These are phyloP conservation scores for Lerema accius DNA, from an alignment of 1,140 invertebrate species.

Conservation along the genomic window DNA sequence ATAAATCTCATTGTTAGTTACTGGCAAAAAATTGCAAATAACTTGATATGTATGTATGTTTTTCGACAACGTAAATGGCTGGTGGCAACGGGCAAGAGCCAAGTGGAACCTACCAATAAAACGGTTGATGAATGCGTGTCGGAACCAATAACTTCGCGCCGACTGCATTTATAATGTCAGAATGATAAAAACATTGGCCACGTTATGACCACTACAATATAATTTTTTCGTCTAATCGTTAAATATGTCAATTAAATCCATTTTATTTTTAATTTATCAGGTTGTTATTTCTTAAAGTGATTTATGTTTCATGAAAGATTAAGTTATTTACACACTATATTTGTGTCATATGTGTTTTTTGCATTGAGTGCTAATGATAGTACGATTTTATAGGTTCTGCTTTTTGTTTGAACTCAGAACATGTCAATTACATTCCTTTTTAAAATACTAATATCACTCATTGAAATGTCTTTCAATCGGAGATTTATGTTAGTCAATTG, in stretches of 20 bases:
- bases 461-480: no score
- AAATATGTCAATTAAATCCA: conserved; percentile 25
- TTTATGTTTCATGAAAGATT: conserved; percentile 19
- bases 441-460: background rate
- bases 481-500: no score
- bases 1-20: no score
- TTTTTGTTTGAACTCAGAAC: background rate
- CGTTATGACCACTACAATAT: conserved; percentile 7
- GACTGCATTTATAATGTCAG: conserved; percentile 28
- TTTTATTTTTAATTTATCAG: conserved; percentile 2
- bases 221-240: conserved; percentile 18
- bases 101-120: conserved; percentile 14
- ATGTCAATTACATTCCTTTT: conserved; percentile 1
- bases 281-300: conserved; percentile 14
- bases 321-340: conserved; percentile 26
- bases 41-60: no score
- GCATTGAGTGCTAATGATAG: background rate
- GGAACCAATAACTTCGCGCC: conserved; percentile 31
- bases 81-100: background rate
- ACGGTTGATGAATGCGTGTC: conserved; percentile 30
- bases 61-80: no score
- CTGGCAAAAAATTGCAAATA: no score
- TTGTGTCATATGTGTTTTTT: conserved; percentile 2
- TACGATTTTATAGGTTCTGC: background rate
- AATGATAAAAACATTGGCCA: conserved; percentile 22